phyloP scores from a whole-genome alignment of 2,113 vertebrate genomes.

The Telmatochromis brachygnathus region DNA sequence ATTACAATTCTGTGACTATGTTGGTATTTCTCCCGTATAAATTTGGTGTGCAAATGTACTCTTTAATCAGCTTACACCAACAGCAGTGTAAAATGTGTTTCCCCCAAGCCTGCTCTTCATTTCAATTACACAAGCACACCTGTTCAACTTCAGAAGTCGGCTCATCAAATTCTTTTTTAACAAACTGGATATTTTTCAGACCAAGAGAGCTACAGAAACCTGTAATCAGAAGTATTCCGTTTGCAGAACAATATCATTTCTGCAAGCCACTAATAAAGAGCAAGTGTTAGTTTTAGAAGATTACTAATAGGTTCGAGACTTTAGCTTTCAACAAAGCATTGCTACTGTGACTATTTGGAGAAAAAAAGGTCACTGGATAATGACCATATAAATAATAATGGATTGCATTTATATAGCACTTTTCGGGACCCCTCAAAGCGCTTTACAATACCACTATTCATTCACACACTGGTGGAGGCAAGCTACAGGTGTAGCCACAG shows the following conservation, averaged over 20 bases:
- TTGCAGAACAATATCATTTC: not conserved
- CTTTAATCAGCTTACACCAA: not conserved
- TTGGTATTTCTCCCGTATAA: not conserved
- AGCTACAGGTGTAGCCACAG: too few species aligned
- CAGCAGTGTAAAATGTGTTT: not conserved
- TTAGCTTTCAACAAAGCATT: not conserved
- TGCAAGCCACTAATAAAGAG: not conserved
- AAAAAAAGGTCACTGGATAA: not conserved
- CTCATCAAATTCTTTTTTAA: not conserved
- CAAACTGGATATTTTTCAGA: not conserved
- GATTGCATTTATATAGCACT: too few species aligned
- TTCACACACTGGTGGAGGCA: too few species aligned
- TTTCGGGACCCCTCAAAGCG: accelerated
- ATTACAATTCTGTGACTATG: not conserved
- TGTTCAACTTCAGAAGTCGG: not conserved
- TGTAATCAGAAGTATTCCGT: not conserved
- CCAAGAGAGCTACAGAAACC: not conserved
- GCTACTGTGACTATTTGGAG: not conserved
- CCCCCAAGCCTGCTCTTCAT: not conserved
- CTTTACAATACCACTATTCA: too few species aligned
- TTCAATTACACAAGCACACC: not conserved
- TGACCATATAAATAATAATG: not conserved
- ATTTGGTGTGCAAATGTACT: not conserved
- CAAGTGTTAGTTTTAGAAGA: not conserved
- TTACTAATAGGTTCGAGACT: not conserved